Evolutionary conservation across 35 echinoderm and acorn worm species (phyloP), one percentile per base, ranked within the genome.

Genomic region (Heliocidaris erythrogramma): DNA sequence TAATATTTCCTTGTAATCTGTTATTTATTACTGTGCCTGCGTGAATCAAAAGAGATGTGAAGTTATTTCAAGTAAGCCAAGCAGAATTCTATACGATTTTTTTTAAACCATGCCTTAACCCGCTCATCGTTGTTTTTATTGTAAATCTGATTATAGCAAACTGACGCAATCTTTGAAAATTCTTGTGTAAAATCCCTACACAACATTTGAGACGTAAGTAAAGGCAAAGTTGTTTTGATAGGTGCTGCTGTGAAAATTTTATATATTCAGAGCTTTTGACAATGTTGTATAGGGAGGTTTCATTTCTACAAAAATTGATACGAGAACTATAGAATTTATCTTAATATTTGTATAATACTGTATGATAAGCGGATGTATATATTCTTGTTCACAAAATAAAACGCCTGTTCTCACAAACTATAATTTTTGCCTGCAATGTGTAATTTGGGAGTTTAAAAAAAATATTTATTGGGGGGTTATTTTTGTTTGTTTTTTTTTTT

Each of bases 381-480:
- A 78, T 78, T 78, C 65, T 78, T 78, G 65, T 78, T 78, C 65
- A 78, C 65, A 78, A 78, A 78, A 78, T 78, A 78, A 78, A 78
- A 78, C 65, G 65, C 65, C 65, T 78, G 65, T 78, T 78, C 21
- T 78, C 65, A 78, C 65, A 78, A 21, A 7, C 35, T n/a, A n/a
- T n/a, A n/a, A n/a, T n/a, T n/a, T n/a, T n/a, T n/a, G n/a, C n/a
- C n/a, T n/a, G n/a, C n/a, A n/a, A n/a, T n/a, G n/a, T n/a, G n/a
- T n/a, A n/a, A n/a, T n/a, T n/a, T n/a, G n/a, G n/a, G n/a, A n/a
- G n/a, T n/a, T n/a, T n/a, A n/a, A n/a, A n/a, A n/a, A n/a, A n/a
- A n/a, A n/a, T n/a, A n/a, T n/a, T n/a, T n/a, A n/a, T n/a, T n/a
- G n/a, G n/a, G n/a, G n/a, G n/a, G n/a, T n/a, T n/a, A n/a, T n/a